A percentile compares a stretch with the other conserved stretches of the same genome.
These are phyloP conservation scores for Pseudopodoces humilis DNA, from an alignment of 2,113 vertebrate genomes.

Conservation along the genomic window DNA sequence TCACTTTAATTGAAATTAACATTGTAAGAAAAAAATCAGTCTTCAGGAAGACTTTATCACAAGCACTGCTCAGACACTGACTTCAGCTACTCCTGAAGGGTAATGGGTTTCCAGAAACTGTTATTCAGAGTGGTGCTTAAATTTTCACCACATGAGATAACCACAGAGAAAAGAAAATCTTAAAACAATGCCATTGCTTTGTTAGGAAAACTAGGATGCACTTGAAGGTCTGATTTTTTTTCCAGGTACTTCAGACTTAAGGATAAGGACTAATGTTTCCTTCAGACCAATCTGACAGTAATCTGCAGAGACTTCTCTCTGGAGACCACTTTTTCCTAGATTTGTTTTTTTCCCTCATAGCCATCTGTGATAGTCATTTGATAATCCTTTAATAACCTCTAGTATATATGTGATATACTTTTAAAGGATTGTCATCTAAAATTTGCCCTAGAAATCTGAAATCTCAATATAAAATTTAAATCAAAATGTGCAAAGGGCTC, in stretches of 20 bases:
- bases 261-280: not conserved
- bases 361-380: slow-evolving; percentile 4
- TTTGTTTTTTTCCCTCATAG: slow-evolving; percentile 29
- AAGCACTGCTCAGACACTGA: not conserved
- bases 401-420: not conserved
- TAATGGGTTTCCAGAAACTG: not conserved
- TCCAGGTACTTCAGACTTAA: not conserved
- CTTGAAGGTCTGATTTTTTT: not conserved
- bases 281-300: slow-evolving; percentile 14
- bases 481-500: not conserved
- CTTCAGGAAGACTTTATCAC: not conserved
- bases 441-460: slow-evolving; percentile 14
- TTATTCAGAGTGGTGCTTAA: not conserved
- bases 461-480: not conserved
- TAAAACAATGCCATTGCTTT: not conserved
- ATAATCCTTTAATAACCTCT: not conserved
- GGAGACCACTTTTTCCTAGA: slow-evolving; percentile 16
- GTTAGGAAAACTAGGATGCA: not conserved
- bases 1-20: not conserved
- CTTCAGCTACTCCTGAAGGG: not conserved
- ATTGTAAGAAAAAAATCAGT: not conserved
- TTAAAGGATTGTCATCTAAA: not conserved
- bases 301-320: slow-evolving; percentile 14
- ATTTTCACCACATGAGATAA: not conserved
- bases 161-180: not conserved